Evolutionary conservation across 2,113 vertebrate genomes (phyloP), one percentile per base, ranked within the genome.

Genomic region (Chaenogobius annularis): DNA sequence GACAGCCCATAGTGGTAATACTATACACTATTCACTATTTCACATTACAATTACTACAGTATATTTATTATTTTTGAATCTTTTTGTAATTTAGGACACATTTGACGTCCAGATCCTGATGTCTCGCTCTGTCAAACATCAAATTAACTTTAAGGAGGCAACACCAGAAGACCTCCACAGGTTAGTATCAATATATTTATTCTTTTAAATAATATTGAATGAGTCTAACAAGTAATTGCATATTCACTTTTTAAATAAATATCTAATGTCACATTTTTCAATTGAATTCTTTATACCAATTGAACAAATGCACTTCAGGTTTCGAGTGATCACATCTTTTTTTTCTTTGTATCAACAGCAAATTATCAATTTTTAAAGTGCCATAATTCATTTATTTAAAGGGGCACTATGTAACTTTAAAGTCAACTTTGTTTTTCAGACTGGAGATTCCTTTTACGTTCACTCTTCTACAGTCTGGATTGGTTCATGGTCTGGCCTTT

Each of bases 391-490:
- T 31, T 31, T 31, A 31, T 31, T 31, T 31, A 4, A 4, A 31
- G 26, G 26, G 26, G 26, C 26, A 31, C 26, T 31, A 31, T 31
- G 26, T 31, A 31, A 31, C 26, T 31, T 31, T 31, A 31, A 31
- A 31, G 26, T 31, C 26, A 31, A 4, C 26, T 40, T 40, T 40
- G 37, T 40, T 40, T 46, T 46, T 72, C 86, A 95, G 93, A 84
- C 75, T 95, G 77, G 93, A 95, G 91, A 95, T 95, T 46, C 93
- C 93, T 43, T 95, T 95, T 77, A 90, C 91, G 74, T 95, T 95
- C 69, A 88, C 92, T 2, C 85, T 96, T 68, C 81, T 83, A 14
- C 93, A 94, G 70, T 93, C 95, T 0, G 94, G 94, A 72, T 83
- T 95, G 68, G 71, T 95, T 78, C 95, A 95, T 7, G 94, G 94